Evolutionary conservation across 23 tunicate genomes (phyloP).

Genomic region (Diplosoma virens): DNA sequence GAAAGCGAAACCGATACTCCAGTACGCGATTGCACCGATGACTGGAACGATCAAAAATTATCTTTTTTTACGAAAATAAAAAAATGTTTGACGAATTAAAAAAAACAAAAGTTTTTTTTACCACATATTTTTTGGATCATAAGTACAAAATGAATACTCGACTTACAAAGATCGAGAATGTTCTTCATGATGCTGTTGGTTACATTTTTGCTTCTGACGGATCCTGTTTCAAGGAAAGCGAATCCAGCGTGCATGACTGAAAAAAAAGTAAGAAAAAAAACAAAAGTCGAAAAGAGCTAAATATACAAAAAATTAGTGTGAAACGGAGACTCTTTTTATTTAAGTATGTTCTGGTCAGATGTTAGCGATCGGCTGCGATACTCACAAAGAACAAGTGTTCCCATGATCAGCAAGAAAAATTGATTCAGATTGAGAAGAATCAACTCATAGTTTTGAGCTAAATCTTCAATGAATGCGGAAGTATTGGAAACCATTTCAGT

Average conservation of each 20-base stretch:
- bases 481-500: too few species aligned
- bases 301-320: too few species aligned
- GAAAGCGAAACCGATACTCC: conserved; percentile 88
- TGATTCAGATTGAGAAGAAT: conserved; percentile 9
- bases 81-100: neutral
- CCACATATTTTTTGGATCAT: too few species aligned
- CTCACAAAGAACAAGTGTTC: too few species aligned
- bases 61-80: neutral
- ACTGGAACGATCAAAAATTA: conserved; percentile 28
- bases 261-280: neutral
- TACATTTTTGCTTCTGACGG: conserved; percentile 80
- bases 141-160: neutral
- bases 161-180: conserved; percentile 79
- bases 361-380: too few species aligned
- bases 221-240: conserved; percentile 89
- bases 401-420: conserved; percentile 4
- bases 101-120: neutral
- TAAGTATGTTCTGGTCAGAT: too few species aligned
- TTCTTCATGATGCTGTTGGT: conserved; percentile 86
- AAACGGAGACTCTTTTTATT: too few species aligned
- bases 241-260: conserved; percentile 90
- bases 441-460: conserved; percentile 19
- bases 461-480: neutral
- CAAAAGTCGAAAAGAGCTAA: neutral
- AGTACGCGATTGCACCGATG: conserved; percentile 74